A percentile compares a stretch with the other conserved stretches of the same genome.
Conservation (phyloP, 2,888 invertebrate genomes). For the Eupsilia transversa region DNA sequence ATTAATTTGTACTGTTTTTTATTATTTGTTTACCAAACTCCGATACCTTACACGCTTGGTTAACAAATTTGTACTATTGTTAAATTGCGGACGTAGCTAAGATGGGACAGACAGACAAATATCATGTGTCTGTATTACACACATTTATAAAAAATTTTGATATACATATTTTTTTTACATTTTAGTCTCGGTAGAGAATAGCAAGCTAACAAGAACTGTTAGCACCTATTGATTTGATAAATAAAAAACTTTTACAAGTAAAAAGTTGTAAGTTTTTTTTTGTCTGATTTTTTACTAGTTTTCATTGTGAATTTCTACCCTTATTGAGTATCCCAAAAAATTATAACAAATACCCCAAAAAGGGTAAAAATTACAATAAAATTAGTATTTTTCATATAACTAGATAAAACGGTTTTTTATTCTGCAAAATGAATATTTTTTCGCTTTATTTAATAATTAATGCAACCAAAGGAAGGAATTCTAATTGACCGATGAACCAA, state of each 20-base stretch:
- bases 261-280: not conserved
- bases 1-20: conserved; percentile 88
- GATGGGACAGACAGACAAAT: conserved; percentile 48
- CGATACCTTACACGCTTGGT: conserved; percentile 81
- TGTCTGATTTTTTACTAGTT: not conserved
- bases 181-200: conserved; percentile 18
- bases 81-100: conserved; percentile 54
- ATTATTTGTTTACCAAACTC: conserved; percentile 83
- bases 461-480: not conserved
- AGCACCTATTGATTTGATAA: conserved; percentile 46
- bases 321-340: conserved; percentile 1
- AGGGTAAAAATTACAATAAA: not conserved
- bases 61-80: conserved; percentile 86
- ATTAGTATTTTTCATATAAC: not conserved
- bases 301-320: conserved; percentile 1
- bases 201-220: conserved; percentile 53
- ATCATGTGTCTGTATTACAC: conserved; percentile 20
- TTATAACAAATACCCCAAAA: conserved; percentile 5
- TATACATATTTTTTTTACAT: conserved; percentile 27
- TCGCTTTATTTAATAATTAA: not conserved
- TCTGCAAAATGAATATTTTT: not conserved
- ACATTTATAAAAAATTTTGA: conserved; percentile 33
- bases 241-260: not conserved
- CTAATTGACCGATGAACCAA: conserved; percentile 19
- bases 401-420: not conserved